Conservation (phyloP, 2,888 invertebrate species). For the Watsonalla cultraria region DNA sequence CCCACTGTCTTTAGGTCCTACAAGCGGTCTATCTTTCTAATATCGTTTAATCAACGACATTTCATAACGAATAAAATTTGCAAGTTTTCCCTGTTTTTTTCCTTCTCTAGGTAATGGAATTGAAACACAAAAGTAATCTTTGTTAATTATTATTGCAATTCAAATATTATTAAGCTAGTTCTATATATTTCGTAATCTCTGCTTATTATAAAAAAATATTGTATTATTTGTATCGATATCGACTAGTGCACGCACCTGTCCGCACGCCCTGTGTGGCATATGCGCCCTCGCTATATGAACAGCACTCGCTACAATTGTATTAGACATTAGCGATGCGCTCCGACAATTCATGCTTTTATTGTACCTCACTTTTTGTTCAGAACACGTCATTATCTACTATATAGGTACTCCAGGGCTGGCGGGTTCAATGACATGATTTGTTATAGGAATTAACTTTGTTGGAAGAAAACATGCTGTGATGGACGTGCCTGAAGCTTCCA, state of each 20-base stretch:
- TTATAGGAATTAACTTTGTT: too few species aligned
- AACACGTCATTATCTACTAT: conserved; percentile 3
- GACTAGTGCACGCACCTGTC: conserved; percentile 14
- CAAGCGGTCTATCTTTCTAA: too few species aligned
- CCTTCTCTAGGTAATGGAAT: too few species aligned
- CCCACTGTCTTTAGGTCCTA: too few species aligned
- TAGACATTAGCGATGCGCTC: conserved; percentile 53
- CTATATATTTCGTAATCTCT: background rate
- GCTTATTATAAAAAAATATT: background rate
- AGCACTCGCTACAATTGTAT: conserved; percentile 59
- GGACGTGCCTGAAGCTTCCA: too few species aligned
- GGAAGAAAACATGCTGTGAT: too few species aligned
- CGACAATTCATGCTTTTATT: conserved; percentile 38
- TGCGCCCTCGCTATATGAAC: conserved; percentile 45
- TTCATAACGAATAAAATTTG: too few species aligned
- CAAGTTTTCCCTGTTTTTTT: too few species aligned
- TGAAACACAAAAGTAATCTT: too few species aligned
- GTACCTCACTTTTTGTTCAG: conserved; percentile 7
- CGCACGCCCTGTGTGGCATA: conserved; percentile 21
- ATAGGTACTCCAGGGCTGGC: background rate
- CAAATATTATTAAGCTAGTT: too few species aligned
- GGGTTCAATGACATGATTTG: background rate
- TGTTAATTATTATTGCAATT: too few species aligned
- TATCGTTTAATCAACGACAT: too few species aligned
- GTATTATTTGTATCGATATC: conserved; percentile 17